Evolutionary conservation across 2,797 vertebrate species (phyloP).

Genomic region (Pteropus rufus): DNA sequence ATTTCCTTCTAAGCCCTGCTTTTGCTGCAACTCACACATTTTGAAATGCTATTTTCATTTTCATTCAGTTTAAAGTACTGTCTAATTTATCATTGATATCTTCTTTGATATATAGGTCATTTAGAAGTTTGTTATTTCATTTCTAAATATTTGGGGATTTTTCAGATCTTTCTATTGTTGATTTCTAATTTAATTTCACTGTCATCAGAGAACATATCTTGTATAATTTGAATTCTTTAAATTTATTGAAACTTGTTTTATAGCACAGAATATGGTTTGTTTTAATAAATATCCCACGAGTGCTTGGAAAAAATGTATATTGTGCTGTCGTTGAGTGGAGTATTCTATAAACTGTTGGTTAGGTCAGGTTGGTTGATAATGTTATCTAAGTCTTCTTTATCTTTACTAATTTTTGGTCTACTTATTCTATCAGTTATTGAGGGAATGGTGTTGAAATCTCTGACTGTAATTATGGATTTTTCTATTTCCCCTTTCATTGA

Average conservation of each 20-base stretch:
- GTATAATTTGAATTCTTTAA: not conserved
- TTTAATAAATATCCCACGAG: not conserved
- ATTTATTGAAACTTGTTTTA: conserved; percentile 16
- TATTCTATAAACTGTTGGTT: not conserved
- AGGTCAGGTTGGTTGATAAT: not conserved
- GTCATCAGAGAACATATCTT: not conserved
- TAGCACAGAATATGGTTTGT: not conserved
- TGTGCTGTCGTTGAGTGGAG: not conserved
- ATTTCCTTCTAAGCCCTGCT: not conserved
- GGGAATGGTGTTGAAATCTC: not conserved
- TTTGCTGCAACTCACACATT: not conserved
- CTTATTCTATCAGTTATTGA: not conserved
- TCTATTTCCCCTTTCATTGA: not conserved
- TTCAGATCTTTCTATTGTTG: not conserved
- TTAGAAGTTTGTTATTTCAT: not conserved
- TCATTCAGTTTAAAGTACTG: conserved; percentile 4
- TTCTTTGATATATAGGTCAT: not conserved
- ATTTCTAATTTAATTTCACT: conserved; percentile 28
- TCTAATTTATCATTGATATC: not conserved
- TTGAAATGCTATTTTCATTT: conserved; percentile 37
- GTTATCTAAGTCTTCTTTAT: not conserved
- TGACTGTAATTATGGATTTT: not conserved
- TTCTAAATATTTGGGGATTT: not conserved
- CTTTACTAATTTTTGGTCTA: not conserved
- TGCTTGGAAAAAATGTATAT: not conserved